These are phyloP conservation scores for Plecotus auritus DNA, from an alignment of 2,113 vertebrate genomes.

Conservation along the genomic window DNA sequence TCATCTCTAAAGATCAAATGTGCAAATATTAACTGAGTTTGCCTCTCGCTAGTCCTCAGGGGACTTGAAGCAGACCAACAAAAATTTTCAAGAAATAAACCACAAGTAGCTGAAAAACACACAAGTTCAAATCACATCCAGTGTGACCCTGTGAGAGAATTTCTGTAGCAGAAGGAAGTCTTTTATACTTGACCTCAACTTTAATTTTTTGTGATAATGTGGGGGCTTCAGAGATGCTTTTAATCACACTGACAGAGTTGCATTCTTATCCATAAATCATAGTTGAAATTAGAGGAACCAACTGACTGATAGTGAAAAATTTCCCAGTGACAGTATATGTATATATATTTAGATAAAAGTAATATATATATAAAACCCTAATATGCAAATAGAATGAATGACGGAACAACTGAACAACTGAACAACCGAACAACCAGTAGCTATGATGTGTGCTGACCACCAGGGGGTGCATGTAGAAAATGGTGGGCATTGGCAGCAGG, in stretches of 20 bases:
- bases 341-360: conserved; percentile 7
- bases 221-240: background rate
- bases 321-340: background rate
- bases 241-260: background rate
- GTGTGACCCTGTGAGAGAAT: conserved; percentile 49
- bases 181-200: conserved; percentile 47
- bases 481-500: too few species aligned
- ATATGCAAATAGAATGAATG: too few species aligned
- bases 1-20: background rate
- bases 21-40: background rate
- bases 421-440: too few species aligned
- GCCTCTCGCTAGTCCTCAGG: background rate
- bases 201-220: background rate
- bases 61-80: background rate
- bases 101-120: conserved; percentile 53
- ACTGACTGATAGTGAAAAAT: background rate
- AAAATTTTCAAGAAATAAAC: conserved; percentile 64
- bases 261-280: background rate
- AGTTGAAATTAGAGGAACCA: background rate
- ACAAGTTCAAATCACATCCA: conserved; percentile 63
- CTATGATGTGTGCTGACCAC: too few species aligned
- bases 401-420: too few species aligned
- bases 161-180: conserved; percentile 51
- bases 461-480: too few species aligned
- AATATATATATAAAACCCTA: background rate